These are phyloP conservation scores for Rana temporaria DNA, from an alignment of 2,113 vertebrate genomes.

Conservation along the genomic window DNA sequence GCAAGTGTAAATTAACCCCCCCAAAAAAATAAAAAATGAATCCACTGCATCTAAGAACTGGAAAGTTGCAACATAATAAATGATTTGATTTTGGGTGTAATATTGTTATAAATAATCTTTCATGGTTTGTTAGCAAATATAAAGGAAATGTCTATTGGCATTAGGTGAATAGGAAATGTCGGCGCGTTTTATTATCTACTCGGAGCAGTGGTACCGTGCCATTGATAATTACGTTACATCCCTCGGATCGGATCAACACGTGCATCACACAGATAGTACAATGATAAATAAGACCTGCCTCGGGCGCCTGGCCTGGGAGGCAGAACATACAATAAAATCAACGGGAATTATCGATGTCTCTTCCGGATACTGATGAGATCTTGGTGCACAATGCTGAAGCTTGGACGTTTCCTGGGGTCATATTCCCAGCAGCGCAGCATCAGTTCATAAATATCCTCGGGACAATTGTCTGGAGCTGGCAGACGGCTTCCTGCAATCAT, in stretches of 20 bases:
- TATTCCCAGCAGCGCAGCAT: slow-evolving; percentile 93
- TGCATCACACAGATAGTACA: neutral
- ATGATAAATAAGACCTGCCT: neutral
- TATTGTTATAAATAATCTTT: neutral
- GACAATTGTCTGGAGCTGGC: slow-evolving; percentile 80
- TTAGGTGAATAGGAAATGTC: neutral
- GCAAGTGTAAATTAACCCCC: no score
- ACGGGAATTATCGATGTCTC: slow-evolving; percentile 60
- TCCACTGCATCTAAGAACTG: no score
- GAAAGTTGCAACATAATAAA: no score
- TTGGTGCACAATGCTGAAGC: slow-evolving; percentile 77
- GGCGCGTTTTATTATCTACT: neutral
- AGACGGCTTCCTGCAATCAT: slow-evolving; percentile 81
- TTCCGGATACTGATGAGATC: slow-evolving; percentile 78
- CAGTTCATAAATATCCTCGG: slow-evolving; percentile 81
- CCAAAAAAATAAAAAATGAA: no score
- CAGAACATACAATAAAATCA: neutral
- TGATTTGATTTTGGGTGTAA: no score
- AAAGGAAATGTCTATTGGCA: neutral
- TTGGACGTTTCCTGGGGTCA: slow-evolving; percentile 80
- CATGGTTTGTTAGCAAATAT: neutral
- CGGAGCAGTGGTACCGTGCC: neutral
- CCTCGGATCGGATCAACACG: neutral
- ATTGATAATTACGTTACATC: neutral
- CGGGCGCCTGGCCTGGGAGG: neutral